Evolutionary conservation across 2,113 vertebrate genomes (phyloP).

Genomic region (Sitta europaea): DNA sequence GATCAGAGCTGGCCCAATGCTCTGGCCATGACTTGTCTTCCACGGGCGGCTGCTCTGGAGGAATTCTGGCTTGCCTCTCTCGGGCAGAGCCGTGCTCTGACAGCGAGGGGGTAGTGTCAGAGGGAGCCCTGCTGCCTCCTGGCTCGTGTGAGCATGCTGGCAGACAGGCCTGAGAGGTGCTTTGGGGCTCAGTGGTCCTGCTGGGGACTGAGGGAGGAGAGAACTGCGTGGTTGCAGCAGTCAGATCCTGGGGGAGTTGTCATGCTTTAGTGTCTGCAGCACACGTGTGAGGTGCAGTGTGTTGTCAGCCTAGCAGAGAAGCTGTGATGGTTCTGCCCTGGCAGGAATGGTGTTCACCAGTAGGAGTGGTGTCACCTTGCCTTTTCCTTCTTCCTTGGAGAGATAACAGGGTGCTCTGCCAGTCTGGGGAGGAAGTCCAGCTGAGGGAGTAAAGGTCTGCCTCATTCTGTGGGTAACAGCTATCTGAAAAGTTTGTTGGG

Average conservation of each 20-base stretch:
- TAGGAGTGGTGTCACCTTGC: neutral
- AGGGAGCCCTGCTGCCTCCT: fast-evolving
- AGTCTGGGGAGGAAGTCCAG: neutral
- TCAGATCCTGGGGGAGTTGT: neutral
- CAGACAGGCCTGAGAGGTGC: neutral
- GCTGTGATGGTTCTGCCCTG: neutral
- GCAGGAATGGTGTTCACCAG: neutral
- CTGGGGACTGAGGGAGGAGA: neutral
- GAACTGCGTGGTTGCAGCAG: neutral
- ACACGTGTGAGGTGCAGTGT: neutral
- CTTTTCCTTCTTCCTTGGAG: neutral
- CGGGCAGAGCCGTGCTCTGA: neutral
- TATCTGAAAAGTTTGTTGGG: neutral
- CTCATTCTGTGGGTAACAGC: neutral
- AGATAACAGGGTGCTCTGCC: neutral
- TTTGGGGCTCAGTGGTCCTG: neutral
- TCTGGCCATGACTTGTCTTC: neutral
- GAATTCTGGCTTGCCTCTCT: neutral
- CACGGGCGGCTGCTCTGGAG: neutral
- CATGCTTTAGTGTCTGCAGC: neutral
- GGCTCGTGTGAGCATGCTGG: fast-evolving
- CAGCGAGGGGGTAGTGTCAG: fast-evolving
- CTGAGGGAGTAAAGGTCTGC: neutral
- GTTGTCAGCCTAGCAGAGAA: neutral
- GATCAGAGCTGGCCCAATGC: neutral